Conservation (phyloP, 2,113 vertebrate genomes). For the Actinemys pallida region DNA sequence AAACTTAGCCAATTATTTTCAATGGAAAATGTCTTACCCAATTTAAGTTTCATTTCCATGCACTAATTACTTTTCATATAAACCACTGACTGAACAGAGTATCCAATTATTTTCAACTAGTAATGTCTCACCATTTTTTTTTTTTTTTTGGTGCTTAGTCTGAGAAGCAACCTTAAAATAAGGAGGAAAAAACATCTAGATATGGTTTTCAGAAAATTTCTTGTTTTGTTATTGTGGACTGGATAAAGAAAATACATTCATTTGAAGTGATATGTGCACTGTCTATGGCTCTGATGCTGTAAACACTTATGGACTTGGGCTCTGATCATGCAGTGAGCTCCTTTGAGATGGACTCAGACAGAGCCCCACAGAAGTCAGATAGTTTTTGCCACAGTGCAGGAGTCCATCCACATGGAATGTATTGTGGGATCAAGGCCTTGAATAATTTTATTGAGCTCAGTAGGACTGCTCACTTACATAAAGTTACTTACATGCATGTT, state of each 20-base stretch:
- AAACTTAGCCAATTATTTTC: not conserved
- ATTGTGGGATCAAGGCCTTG: not conserved
- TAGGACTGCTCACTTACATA: not conserved
- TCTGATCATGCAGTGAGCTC: not conserved
- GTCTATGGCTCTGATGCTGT: not conserved
- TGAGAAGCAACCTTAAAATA: no score
- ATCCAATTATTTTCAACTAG: no score
- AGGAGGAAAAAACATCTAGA: no score
- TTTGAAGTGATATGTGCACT: no score
- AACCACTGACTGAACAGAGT: not conserved
- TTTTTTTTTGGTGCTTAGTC: no score
- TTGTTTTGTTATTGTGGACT: no score
- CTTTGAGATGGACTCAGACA: not conserved
- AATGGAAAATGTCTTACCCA: not conserved
- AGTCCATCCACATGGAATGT: not conserved
- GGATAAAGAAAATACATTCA: no score
- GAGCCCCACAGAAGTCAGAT: no score
- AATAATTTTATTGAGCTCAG: not conserved
- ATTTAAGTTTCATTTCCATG: not conserved
- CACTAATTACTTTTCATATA: not conserved
- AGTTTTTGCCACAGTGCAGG: not conserved
- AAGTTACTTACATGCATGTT: not conserved
- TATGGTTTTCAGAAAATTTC: no score
- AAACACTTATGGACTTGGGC: not conserved
- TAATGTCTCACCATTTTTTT: no score